phyloP scores from a whole-genome alignment of 1,140 invertebrate species.

The Marisa cornuarietis region DNA sequence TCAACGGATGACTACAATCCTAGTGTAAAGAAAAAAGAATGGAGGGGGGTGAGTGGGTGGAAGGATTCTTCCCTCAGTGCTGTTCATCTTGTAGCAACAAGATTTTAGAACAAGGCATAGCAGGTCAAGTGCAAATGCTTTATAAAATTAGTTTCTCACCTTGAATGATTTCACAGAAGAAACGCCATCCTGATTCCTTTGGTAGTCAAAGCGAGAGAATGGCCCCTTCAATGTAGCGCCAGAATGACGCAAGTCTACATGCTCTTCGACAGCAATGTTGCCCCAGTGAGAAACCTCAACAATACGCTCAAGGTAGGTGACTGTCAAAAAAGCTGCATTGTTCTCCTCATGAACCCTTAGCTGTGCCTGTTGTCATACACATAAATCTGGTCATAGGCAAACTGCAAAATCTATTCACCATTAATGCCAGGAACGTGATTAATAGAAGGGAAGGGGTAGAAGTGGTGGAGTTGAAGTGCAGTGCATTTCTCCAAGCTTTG shows the following conservation, averaged over 20 bases:
- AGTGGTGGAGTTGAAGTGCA: no score
- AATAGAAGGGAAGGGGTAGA: no score
- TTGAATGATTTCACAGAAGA: conserved; percentile 92
- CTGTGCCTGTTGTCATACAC: conserved; percentile 68
- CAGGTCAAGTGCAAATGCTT: background rate
- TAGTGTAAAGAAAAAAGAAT: no score
- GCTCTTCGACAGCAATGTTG: conserved; percentile 97
- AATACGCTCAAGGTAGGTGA: conserved; percentile 83
- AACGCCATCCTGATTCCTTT: conserved; percentile 85
- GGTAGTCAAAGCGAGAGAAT: conserved; percentile 96
- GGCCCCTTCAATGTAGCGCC: conserved; percentile 93
- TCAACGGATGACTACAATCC: no score
- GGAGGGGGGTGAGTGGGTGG: no score
- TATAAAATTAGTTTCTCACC: conserved; percentile 47
- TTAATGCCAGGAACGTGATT: no score
- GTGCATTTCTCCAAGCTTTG: no score
- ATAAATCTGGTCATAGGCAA: conserved; percentile 7
- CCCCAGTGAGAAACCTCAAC: conserved; percentile 99
- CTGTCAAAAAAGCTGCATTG: conserved; percentile 93
- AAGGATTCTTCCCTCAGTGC: no score
- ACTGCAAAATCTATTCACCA: background rate
- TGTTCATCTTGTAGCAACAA: no score
- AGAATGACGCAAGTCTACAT: conserved; percentile 88
- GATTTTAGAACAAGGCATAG: no score
- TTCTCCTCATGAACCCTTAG: conserved; percentile 94